Conservation (phyloP, 2,888 invertebrate genomes). For the Andrena hattorfiana region DNA sequence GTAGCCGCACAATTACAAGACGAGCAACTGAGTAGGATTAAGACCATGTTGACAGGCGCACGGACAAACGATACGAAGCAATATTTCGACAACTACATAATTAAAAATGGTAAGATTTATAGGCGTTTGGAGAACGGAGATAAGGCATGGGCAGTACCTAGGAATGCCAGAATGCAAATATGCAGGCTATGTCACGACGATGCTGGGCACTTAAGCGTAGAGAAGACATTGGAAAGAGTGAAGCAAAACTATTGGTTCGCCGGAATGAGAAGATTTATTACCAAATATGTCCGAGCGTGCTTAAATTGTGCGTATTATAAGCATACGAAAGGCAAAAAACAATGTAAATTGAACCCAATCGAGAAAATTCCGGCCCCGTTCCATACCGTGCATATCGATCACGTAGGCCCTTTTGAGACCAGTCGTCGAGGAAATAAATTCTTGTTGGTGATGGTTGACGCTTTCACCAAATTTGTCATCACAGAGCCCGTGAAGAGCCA, state of each 20-base stretch:
- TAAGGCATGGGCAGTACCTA: neutral
- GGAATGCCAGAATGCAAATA: neutral
- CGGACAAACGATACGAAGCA: neutral
- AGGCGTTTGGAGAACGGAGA: neutral
- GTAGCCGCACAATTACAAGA: neutral
- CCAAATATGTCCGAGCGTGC: neutral
- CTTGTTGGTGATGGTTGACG: neutral
- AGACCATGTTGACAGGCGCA: neutral
- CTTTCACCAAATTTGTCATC: neutral
- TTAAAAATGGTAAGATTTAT: neutral
- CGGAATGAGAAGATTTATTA: neutral
- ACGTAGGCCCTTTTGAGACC: neutral
- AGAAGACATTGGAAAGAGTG: neutral
- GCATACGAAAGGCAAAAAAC: too few species aligned
- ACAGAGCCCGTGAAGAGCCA: neutral
- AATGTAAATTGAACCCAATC: too few species aligned
- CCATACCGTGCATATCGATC: neutral
- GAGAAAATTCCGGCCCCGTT: too few species aligned
- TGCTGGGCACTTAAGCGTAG: neutral
- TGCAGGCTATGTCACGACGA: neutral
- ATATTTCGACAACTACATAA: neutral
- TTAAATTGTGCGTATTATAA: neutral
- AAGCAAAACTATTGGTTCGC: neutral
- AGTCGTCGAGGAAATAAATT: neutral
- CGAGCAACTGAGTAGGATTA: neutral